Base-by-base conservation (phyloP, 2,113 vertebrate genomes). In the Piliocolobus tephrosceles region DNA sequence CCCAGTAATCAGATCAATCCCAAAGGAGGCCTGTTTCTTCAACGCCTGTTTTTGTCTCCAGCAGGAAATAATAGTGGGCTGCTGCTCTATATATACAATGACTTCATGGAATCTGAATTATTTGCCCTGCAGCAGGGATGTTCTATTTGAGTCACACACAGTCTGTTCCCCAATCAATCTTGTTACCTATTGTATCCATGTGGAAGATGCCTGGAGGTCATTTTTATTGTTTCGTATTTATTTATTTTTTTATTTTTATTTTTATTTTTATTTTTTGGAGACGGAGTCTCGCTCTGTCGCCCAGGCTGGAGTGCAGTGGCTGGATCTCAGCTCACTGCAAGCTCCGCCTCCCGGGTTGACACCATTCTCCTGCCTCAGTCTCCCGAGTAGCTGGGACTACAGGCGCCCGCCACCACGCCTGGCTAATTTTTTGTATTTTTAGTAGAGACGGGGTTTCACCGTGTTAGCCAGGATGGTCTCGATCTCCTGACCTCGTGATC, bases 261-360 rank as follows among this genome's bases (percentile, higher is more conserved):
- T 13, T 12, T 47, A 43, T 12, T 47, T 0, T 47, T 47, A n/a
- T 12, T 12, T 47, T 12, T 47, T 47, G 47, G 47, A 50, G 47
- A 50, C 12, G 12, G 47, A 50, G 47, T 50, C 47, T 50, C 47
- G 12, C 47, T 50, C 47, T 14, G 47, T 14, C 0, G 12, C 47
- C 47, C 47, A 50, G 47, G 47, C 47, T 50, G 47, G 0, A 50
- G 47, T 14, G 12, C 47, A 50, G 47, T 50, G 47, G 47, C 3
- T 3, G 0, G 12, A 50, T 4, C 47, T 50, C 47, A 14, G 47
- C 12, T 50, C 3, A 50, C 47, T 50, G 47, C 47, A 50, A 50
- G 47, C 3, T 50, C 47, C 3, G 47, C 47, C 47, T 50, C 47
- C 47, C 0, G 47, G 12, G 47, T 50, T 50, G 0, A 50, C 0